Conservation (phyloP, 2,888 invertebrate species). For the Pristionchus arcanus region DNA sequence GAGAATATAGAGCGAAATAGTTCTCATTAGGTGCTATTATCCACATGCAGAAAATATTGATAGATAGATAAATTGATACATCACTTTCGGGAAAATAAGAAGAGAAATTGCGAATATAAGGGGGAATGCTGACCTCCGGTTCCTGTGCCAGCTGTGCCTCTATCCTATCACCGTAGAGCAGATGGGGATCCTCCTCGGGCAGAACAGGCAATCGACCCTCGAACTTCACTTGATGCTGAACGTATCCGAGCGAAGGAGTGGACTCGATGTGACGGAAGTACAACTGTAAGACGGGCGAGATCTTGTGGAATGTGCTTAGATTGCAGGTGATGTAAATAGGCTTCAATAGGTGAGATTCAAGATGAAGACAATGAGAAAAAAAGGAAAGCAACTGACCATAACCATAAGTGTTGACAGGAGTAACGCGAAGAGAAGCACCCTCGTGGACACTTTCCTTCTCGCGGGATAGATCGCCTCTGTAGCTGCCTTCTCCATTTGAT, state of each 20-base stretch:
- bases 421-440: not conserved
- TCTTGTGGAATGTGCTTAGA: too few relatives aligned
- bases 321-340: too few relatives aligned
- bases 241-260: not conserved
- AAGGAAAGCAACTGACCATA: not conserved
- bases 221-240: constrained; percentile 15
- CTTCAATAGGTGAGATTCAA: not conserved
- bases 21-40: not conserved
- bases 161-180: constrained; percentile 28
- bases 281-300: not conserved
- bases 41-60: too few relatives aligned
- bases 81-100: too few relatives aligned
- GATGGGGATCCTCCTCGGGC: constrained; percentile 52
- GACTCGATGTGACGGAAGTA: constrained; percentile 19
- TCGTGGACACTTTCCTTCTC: not conserved
- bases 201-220: not conserved
- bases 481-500: not conserved
- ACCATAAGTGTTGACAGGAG: not conserved
- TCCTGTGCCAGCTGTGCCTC: not conserved
- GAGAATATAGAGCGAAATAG: not conserved
- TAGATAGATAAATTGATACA: too few relatives aligned
- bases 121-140: not conserved
- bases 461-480: not conserved
- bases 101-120: not conserved
- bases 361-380: not conserved